Base-by-base conservation (phyloP, 2,113 vertebrate genomes). In the Perognathus longimembris region DNA sequence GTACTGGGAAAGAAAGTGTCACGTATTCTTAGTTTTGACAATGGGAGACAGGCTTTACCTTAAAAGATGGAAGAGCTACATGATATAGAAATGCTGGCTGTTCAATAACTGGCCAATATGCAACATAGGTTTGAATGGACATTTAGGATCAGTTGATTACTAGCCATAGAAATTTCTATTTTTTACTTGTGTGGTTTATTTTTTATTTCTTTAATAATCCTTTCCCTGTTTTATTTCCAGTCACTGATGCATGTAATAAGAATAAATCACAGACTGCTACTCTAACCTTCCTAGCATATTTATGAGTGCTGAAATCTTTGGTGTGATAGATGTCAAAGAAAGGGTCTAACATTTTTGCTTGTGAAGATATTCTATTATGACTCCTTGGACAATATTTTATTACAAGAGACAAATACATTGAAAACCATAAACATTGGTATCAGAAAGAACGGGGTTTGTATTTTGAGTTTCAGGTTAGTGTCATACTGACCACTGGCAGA, bases 351-450 rank as follows among this genome's bases (percentile, higher is more conserved):
- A 26, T 82, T 76, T 93, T 83, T 54, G 64, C 28, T 73, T 26
- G 21, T 77, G 59, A 74, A 61, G 63, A 67, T 34, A 64, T 61
- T 82, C 90, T 7, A n/a, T 85, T 82, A 63, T 36, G 7, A 73
- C 17, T 83, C 7, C 11, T 63, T 36, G 26, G 45, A 42, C 79
- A 80, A 71, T 1, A 24, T 50, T 20, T 88, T 20, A 81, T 54
- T 83, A 73, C 1, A 85, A 61, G 11, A 92, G 34, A 83, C 32
- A 77, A 92, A 80, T 9, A 30, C 40, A 42, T 34, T 57, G 20
- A 91, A 77, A 83, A 83, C 18, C 20, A 87, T 38, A 21, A 73
- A 61, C 36, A 74, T 73, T 84, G 64, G 34, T 74, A 77, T 82
- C 42, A 89, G 63, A 91, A 91, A 45, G 30, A 90, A 66, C 8